Conservation (phyloP, 2,113 vertebrate genomes). For the Syrmaticus mikado region DNA sequence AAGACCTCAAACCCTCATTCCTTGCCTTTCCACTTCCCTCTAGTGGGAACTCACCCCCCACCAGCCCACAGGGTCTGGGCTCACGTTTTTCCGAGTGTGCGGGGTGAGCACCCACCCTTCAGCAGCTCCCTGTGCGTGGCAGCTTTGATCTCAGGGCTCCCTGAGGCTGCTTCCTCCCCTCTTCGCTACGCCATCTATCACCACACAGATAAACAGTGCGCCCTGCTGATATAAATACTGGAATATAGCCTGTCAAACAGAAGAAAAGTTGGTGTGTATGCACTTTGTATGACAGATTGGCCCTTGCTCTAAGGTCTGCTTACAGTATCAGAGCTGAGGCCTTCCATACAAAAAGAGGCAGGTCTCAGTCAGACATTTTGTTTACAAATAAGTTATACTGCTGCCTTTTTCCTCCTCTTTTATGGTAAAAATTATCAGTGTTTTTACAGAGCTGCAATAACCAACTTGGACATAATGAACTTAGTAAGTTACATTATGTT, state of each 20-base stretch:
- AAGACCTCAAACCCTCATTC: neutral
- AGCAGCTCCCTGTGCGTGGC: fast-evolving
- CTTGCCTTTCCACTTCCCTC: neutral
- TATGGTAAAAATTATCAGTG: neutral
- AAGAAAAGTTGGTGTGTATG: neutral
- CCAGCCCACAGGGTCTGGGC: fast-evolving
- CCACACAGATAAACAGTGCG: constrained; percentile 16
- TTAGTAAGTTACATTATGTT: neutral
- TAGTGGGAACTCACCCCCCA: neutral
- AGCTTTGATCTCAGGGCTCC: neutral
- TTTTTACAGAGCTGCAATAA: neutral
- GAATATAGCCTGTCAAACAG: constrained; percentile 4
- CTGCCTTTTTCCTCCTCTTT: fast-evolving
- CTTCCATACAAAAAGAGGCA: neutral
- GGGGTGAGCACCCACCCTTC: neutral
- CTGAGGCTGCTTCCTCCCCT: neutral
- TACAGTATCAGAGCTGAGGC: neutral
- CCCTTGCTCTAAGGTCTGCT: constrained; percentile 20
- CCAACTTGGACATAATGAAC: neutral
- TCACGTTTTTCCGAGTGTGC: neutral
- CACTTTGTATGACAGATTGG: neutral
- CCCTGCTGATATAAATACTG: neutral
- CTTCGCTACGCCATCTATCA: neutral
- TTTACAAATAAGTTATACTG: neutral
- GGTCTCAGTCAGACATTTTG: neutral